phyloP scores from a whole-genome alignment of 2,113 vertebrate species.

The Nipponia nippon region DNA sequence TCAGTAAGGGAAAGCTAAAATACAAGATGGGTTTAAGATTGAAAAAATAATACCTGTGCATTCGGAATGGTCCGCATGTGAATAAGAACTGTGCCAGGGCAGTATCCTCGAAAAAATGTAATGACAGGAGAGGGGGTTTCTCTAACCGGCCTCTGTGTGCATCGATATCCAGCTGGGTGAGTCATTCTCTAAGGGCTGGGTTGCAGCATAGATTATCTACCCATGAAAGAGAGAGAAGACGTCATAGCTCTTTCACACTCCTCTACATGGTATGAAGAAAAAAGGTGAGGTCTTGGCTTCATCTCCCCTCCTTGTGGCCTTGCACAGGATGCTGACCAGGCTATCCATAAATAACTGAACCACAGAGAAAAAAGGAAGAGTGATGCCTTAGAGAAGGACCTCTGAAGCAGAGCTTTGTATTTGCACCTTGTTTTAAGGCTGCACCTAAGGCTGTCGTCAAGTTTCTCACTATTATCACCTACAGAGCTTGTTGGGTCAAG shows the following conservation, averaged over 20 bases:
- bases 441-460: accelerated
- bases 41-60: background rate
- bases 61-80: background rate
- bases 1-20: background rate
- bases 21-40: background rate
- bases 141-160: background rate
- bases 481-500: background rate
- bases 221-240: background rate
- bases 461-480: background rate
- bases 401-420: background rate
- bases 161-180: background rate
- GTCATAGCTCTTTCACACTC: background rate
- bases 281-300: background rate
- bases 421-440: background rate
- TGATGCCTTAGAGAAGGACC: background rate
- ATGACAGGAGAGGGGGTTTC: background rate
- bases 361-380: background rate
- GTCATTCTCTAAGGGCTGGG: background rate
- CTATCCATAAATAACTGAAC: background rate
- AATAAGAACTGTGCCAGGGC: background rate
- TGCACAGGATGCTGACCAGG: background rate
- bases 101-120: background rate
- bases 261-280: background rate
- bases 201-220: background rate
- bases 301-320: background rate